Evolutionary conservation across 2,888 invertebrate species (phyloP).

Genomic region (Hypomecis punctinalis): DNA sequence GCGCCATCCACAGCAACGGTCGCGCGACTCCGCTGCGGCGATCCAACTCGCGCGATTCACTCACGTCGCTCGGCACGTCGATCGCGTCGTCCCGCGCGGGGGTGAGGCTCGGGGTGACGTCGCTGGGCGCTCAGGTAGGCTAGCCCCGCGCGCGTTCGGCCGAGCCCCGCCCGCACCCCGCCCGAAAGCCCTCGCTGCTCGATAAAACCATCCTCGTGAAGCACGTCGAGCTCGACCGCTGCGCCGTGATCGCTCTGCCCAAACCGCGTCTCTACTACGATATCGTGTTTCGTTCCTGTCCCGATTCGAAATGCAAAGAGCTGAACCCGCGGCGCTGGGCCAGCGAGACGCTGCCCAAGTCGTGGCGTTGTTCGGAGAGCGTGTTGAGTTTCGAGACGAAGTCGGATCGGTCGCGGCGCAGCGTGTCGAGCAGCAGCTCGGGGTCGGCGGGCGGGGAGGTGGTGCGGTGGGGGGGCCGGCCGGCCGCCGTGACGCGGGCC

Average conservation of each 20-base stretch:
- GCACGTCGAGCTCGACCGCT: slow-evolving; percentile 74
- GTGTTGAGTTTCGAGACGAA: slow-evolving; percentile 66
- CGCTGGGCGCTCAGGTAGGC: slow-evolving; percentile 88
- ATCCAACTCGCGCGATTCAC: slow-evolving; percentile 94
- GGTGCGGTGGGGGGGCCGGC: slow-evolving; percentile 77
- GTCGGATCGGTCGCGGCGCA: slow-evolving; percentile 63
- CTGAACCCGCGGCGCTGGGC: slow-evolving; percentile 72
- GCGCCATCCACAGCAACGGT: slow-evolving; percentile 86
- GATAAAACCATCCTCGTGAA: slow-evolving; percentile 78
- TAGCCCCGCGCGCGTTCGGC: slow-evolving; percentile 84
- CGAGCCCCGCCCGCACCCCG: slow-evolving; percentile 66
- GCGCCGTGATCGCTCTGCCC: slow-evolving; percentile 79
- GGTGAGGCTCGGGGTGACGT: slow-evolving; percentile 91
- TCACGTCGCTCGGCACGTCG: slow-evolving; percentile 87
- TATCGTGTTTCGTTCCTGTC: slow-evolving; percentile 63
- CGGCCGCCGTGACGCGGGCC: slow-evolving; percentile 83
- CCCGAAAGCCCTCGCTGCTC: slow-evolving; percentile 70
- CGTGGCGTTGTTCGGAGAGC: slow-evolving; percentile 80
- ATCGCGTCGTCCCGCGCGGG: slow-evolving; percentile 86
- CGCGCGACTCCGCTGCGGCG: slow-evolving; percentile 86
- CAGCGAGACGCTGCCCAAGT: slow-evolving; percentile 75
- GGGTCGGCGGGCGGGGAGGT: slow-evolving; percentile 66
- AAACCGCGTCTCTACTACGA: slow-evolving; percentile 76
- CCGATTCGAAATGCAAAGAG: slow-evolving; percentile 59
- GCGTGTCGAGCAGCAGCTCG: slow-evolving; percentile 61